phyloP scores from a whole-genome alignment of 2,113 vertebrate genomes.

The Sus scrofa region T2T-Sscrofa CM000826.6:34920001-34920500 shows the following conservation, averaged over 20 bases:
- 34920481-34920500: constrained; percentile 29
- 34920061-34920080: not conserved
- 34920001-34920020: constrained; percentile 43
- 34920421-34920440: constrained; percentile 60
- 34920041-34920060: not conserved
- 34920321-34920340: constrained; percentile 30
- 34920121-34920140: not conserved
- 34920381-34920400: constrained; percentile 31
- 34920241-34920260: not conserved
- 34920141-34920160: not conserved
- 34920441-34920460: constrained; percentile 60
- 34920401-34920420: constrained; percentile 65
- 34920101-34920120: not conserved
- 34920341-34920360: constrained; percentile 5
- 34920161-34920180: not conserved
- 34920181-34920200: not conserved
- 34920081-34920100: not conserved
- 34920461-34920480: constrained; percentile 25
- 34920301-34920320: constrained; percentile 51
- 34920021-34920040: constrained; percentile 21
- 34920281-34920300: constrained; percentile 70
- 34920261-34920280: constrained; percentile 50
- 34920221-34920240: constrained; percentile 1
- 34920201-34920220: constrained; percentile 45
- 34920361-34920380: constrained; percentile 34